A percentile compares a stretch with the other conserved stretches of the same genome.
phyloP scores from a whole-genome alignment of 2,113 vertebrate species.

The Alaudala cheleensis region DNA sequence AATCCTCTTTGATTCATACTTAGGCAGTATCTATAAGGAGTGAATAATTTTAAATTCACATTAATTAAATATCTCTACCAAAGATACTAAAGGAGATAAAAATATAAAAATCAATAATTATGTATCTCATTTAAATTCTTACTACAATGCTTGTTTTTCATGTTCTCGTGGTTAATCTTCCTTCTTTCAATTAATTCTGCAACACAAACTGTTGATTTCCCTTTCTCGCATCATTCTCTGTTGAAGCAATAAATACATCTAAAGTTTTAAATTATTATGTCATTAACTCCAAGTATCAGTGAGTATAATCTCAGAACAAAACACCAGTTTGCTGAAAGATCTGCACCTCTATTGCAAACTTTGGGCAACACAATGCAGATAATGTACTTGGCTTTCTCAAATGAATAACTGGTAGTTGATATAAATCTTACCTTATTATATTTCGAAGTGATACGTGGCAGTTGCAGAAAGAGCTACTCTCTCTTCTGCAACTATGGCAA shows the following conservation, averaged over 20 bases:
- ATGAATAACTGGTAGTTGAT: not conserved
- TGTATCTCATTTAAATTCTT: not conserved
- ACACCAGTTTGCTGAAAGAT: not conserved
- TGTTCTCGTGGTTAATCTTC: not conserved
- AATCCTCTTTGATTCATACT: not conserved
- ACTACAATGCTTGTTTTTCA: not conserved
- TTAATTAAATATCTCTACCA: not conserved
- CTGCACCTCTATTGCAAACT: not conserved
- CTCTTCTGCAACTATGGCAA: conserved; percentile 41
- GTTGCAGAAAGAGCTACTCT: conserved; percentile 27
- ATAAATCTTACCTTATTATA: conserved; percentile 71
- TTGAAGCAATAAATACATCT: not conserved
- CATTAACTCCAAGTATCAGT: not conserved
- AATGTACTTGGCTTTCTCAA: not conserved
- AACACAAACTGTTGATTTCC: not conserved
- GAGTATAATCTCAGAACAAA: not conserved
- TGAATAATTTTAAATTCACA: not conserved
- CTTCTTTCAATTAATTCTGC: conserved; percentile 10
- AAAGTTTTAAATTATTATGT: conserved; percentile 13
- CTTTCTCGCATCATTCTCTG: not conserved
- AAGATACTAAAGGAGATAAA: not conserved
- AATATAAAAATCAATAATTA: not conserved
- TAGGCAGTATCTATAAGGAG: not conserved
- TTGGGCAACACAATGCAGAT: not conserved
- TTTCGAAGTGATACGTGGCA: not conserved